Conservation (phyloP, 1,140 invertebrate species). For the Drosophila tani region DNA sequence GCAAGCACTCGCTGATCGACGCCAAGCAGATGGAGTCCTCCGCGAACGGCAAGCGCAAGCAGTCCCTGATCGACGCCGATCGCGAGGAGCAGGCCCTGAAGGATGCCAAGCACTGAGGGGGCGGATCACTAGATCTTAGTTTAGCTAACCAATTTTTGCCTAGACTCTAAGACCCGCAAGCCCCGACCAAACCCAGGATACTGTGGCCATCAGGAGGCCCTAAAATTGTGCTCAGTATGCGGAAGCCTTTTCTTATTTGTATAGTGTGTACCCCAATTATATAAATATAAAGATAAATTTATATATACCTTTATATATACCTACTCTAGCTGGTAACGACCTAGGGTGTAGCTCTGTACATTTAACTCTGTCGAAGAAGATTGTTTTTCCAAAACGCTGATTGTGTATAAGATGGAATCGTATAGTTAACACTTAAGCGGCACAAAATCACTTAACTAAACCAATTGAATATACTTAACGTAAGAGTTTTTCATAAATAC, state of each 20-base stretch:
- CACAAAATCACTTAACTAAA: conserved; percentile 78
- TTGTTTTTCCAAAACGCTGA: conserved; percentile 55
- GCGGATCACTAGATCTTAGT: conserved; percentile 50
- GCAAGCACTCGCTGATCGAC: conserved; percentile 80
- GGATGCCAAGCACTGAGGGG: conserved; percentile 75
- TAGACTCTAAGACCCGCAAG: conserved; percentile 36
- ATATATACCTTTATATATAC: conserved; percentile 35
- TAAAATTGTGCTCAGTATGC: conserved; percentile 60
- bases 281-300: conserved; percentile 14
- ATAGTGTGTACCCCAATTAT: conserved; percentile 26
- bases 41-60: conserved; percentile 76
- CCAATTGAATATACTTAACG: conserved; percentile 58
- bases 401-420: conserved; percentile 48
- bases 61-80: conserved; percentile 76
- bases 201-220: conserved; percentile 24
- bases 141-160: conserved; percentile 71
- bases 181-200: conserved; percentile 10
- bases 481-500: conserved; percentile 44
- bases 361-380: conserved; percentile 23
- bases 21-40: conserved; percentile 75
- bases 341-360: conserved; percentile 50
- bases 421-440: conserved; percentile 80
- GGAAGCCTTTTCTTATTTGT: conserved; percentile 56
- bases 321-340: conserved; percentile 37
- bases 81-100: conserved; percentile 73